A percentile compares a stretch with the other conserved stretches of the same genome.
Conservation (phyloP, 2,888 invertebrate genomes). For the Drosophila paracracens region DNA sequence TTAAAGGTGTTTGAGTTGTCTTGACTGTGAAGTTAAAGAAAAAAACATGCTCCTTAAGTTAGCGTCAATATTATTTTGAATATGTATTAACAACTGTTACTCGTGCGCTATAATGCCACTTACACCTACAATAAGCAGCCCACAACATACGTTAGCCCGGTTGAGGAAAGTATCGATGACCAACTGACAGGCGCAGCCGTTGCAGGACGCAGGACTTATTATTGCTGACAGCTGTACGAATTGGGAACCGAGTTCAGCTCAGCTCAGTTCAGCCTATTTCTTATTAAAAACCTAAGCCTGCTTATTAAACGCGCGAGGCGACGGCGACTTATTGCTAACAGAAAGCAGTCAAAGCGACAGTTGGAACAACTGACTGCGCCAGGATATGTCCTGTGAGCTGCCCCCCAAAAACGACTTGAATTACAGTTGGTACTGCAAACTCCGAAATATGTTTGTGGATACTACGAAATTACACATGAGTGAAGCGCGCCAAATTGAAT, state of each 20-base stretch:
- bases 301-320: constrained; percentile 67
- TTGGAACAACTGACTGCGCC: constrained; percentile 46
- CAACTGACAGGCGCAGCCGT: constrained; percentile 60
- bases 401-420: constrained; percentile 68
- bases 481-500: constrained; percentile 82
- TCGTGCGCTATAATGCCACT: constrained; percentile 4
- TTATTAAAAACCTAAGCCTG: constrained; percentile 77
- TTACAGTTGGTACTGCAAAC: constrained; percentile 72
- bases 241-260: constrained; percentile 39
- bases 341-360: constrained; percentile 38
- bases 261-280: constrained; percentile 54
- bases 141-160: constrained; percentile 19
- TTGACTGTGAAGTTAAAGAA: not conserved
- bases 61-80: constrained; percentile 2
- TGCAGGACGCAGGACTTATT: constrained; percentile 25
- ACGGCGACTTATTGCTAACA: constrained; percentile 54
- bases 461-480: constrained; percentile 77
- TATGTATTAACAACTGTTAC: constrained; percentile 41
- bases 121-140: constrained; percentile 18
- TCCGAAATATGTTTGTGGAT: constrained; percentile 64
- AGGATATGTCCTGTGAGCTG: constrained; percentile 50
- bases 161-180: constrained; percentile 77
- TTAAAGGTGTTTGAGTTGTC: not conserved
- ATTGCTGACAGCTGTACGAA: constrained; percentile 79
- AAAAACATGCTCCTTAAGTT: not conserved